phyloP scores from a whole-genome alignment of 2,113 vertebrate genomes.

The Bos javanicus region DNA sequence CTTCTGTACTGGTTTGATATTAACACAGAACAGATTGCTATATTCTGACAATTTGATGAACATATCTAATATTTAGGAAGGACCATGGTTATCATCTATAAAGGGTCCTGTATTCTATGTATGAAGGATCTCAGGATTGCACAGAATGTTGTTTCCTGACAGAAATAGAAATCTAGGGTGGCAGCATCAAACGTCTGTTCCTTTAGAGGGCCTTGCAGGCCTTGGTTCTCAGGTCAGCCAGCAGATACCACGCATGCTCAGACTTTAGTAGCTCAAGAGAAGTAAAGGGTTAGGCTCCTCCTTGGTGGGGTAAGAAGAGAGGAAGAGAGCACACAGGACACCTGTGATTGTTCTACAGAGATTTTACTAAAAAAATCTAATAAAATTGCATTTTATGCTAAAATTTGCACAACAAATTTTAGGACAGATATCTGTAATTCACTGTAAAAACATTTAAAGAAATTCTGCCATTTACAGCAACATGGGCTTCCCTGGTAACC shows the following conservation, averaged over 20 bases:
- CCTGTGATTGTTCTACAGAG: background rate
- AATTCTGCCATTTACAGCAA: background rate
- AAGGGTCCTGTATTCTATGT: background rate
- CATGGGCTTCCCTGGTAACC: background rate
- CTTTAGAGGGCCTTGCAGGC: background rate
- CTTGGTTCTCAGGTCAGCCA: background rate
- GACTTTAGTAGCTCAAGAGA: background rate
- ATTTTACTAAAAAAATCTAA: background rate
- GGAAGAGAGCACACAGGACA: background rate
- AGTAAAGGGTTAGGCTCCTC: background rate
- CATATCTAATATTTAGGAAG: background rate
- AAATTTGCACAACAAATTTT: background rate
- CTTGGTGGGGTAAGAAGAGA: background rate
- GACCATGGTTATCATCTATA: background rate
- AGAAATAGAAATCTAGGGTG: background rate
- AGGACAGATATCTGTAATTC: background rate
- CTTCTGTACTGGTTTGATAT: background rate
- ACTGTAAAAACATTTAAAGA: background rate
- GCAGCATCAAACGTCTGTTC: background rate
- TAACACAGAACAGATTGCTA: background rate
- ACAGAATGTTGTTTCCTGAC: background rate
- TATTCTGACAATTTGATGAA: background rate
- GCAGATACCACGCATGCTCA: background rate
- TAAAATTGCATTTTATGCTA: background rate
- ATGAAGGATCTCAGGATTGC: background rate